Evolutionary conservation across 2,797 vertebrate species (phyloP), one percentile per base, ranked within the genome.

Genomic region (Momotus momota): DNA sequence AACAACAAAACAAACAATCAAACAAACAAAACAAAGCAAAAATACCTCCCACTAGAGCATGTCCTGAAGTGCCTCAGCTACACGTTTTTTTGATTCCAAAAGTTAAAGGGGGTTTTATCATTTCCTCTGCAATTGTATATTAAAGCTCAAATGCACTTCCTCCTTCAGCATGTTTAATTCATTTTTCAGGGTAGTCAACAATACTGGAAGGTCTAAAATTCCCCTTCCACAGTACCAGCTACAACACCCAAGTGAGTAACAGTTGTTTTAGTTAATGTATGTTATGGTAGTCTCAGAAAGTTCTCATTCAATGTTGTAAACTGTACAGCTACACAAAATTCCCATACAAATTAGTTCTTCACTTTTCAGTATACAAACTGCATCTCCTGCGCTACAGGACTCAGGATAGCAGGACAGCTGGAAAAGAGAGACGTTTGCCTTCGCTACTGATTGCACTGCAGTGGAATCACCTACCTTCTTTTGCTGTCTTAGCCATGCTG

Each of bases 361-460:
- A 46, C 11, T 54, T 81, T 61, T 75, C 49, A 38, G 13, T 45
- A 70, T 2, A 55, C 6, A 70, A 77, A 43, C 10, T 3, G 16
- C 25, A 46, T 62, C 9, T 86, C 23, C 38, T 35, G 55, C 0
- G 1, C 31, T 38, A 40, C 22, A 11, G 0, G 2, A 31, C 6
- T 81, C 52, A 26, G 51, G 22, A 55, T 4, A 80, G 18, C 17
- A 52, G 29, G n/a, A 51, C 5, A 69, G 22, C 1, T 38, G 22
- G 38, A 86, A 86, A 55, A 86, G 8, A 58, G 26, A 81, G n/a
- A 22, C 9, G 14, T 62, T 57, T 86, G 11, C 14, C 22, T 70
- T 90, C 25, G 9, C 31, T 66, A 8, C 40, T 27, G 17, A 38
- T 29, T 31, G 52, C 31, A 33, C 12, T 40, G 29, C 52, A 35